Percentiles rank a stretch among this genome's conserved stretches.
phyloP scores from a whole-genome alignment of 1,140 invertebrate species.

The Temnothorax nylanderi region DNA sequence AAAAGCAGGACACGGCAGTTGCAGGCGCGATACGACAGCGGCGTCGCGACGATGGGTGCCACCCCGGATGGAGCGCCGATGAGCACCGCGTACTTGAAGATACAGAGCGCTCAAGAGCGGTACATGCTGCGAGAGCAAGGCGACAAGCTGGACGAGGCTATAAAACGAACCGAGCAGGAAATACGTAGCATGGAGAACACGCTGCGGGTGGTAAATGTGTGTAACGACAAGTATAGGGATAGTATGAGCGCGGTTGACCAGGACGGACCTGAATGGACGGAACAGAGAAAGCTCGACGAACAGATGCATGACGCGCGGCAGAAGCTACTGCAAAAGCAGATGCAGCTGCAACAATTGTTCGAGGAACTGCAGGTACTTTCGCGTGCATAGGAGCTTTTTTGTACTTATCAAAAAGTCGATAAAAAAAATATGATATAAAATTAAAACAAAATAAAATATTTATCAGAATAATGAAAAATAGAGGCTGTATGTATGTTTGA shows the following conservation, averaged over 20 bases:
- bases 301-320: slow-evolving; percentile 83
- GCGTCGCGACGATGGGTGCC: slow-evolving; percentile 72
- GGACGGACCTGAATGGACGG: slow-evolving; percentile 84
- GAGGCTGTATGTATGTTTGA: neutral
- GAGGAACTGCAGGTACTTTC: slow-evolving; percentile 73
- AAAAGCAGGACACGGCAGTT: slow-evolving; percentile 87
- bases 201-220: slow-evolving; percentile 88
- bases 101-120: slow-evolving; percentile 90
- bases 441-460: neutral
- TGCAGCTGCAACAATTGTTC: slow-evolving; percentile 62
- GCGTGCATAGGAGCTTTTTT: neutral
- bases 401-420: neutral
- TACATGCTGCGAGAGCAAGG: slow-evolving; percentile 89
- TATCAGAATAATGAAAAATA: neutral
- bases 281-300: slow-evolving; percentile 85
- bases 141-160: slow-evolving; percentile 89
- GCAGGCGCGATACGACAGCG: slow-evolving; percentile 83
- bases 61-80: slow-evolving; percentile 87
- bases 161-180: slow-evolving; percentile 89
- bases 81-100: slow-evolving; percentile 89
- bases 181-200: slow-evolving; percentile 92
- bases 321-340: slow-evolving; percentile 66
- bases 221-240: slow-evolving; percentile 88
- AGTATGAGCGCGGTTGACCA: slow-evolving; percentile 86
- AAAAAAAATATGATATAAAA: neutral